Conservation (phyloP, 2,113 vertebrate species). For the Probosciger aterrimus region DNA sequence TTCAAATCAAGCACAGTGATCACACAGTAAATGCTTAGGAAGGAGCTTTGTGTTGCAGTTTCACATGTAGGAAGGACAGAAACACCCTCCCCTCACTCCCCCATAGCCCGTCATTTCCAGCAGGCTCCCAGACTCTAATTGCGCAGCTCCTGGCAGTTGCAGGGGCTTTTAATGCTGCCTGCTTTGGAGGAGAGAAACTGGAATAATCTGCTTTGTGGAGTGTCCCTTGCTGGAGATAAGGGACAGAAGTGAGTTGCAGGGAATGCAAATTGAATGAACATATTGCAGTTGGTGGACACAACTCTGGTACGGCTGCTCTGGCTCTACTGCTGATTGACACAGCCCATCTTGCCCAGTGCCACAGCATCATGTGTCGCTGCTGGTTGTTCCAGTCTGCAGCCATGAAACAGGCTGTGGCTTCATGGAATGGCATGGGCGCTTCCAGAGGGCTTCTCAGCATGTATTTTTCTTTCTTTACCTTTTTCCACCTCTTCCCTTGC, state of each 20-base stretch:
- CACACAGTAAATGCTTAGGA: not conserved
- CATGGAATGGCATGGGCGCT: fast-evolving
- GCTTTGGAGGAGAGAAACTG: not conserved
- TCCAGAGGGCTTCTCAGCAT: not conserved
- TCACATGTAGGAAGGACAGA: not conserved
- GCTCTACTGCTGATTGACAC: not conserved
- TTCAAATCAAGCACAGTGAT: fast-evolving
- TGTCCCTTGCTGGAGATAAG: not conserved
- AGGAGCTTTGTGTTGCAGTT: not conserved
- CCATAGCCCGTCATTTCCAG: not conserved
- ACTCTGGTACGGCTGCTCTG: not conserved
- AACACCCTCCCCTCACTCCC: not conserved
- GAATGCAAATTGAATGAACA: not conserved
- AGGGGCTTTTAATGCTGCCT: not conserved
- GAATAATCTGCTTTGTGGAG: not conserved
- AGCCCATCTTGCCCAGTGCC: not conserved
- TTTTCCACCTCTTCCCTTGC: conserved; percentile 7
- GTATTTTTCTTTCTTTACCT: conserved; percentile 3
- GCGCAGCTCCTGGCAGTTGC: not conserved
- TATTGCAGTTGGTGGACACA: not conserved
- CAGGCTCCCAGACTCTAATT: not conserved
- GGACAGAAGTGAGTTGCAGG: not conserved
- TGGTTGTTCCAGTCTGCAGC: not conserved
- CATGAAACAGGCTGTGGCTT: not conserved
- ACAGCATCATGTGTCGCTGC: fast-evolving